phyloP scores from a whole-genome alignment of 2,797 vertebrate genomes.

The Pristis pectinata region DNA sequence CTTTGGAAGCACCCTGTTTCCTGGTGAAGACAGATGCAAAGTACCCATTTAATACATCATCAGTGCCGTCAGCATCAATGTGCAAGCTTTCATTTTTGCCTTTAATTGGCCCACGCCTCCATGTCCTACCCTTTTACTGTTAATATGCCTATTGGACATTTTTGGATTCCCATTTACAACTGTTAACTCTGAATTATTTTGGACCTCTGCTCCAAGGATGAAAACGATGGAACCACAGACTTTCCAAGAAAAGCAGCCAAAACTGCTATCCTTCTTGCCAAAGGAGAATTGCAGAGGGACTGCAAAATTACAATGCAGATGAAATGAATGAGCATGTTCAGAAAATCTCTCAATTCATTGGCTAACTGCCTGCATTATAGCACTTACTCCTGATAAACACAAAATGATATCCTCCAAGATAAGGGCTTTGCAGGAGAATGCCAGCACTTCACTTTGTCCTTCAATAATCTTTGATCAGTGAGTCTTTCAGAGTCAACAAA shows the following conservation, averaged over 20 bases:
- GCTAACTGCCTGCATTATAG: neutral
- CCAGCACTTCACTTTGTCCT: neutral
- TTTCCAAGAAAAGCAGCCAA: neutral
- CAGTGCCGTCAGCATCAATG: too few species aligned
- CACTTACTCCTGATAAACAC: neutral
- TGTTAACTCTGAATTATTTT: neutral
- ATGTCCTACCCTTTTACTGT: too few species aligned
- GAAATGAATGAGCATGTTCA: neutral
- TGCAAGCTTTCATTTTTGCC: too few species aligned
- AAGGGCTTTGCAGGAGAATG: conserved; percentile 3
- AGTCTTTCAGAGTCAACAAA: conserved; percentile 18
- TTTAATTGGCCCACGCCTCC: too few species aligned
- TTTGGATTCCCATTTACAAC: too few species aligned
- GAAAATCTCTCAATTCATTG: neutral
- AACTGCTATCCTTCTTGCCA: neutral
- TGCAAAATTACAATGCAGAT: neutral
- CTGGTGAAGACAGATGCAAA: too few species aligned
- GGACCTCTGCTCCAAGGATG: neutral
- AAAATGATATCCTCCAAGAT: neutral
- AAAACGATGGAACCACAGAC: neutral
- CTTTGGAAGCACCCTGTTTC: too few species aligned
- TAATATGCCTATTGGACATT: too few species aligned
- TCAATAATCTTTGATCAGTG: neutral
- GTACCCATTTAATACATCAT: too few species aligned
- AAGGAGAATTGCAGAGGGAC: neutral